phyloP scores from a whole-genome alignment of 2,888 invertebrate species.

The Stictocephala bisonia region DNA sequence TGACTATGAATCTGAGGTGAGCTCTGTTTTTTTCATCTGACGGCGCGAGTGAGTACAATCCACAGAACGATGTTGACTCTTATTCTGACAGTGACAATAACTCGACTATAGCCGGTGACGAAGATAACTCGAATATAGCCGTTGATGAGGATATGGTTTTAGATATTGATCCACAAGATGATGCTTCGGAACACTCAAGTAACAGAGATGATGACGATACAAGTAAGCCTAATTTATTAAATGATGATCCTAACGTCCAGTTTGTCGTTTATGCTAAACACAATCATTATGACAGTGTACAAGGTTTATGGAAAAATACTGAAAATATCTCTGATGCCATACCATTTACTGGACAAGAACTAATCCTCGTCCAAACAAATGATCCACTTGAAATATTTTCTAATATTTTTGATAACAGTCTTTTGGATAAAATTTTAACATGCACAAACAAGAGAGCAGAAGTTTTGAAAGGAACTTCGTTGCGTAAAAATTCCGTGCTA shows the following conservation, averaged over 20 bases:
- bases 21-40: slow-evolving; percentile 24
- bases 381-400: slow-evolving; percentile 22
- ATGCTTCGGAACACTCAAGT: slow-evolving; percentile 8
- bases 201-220: background rate
- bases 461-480: slow-evolving; percentile 5
- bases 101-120: background rate
- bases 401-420: slow-evolving; percentile 25
- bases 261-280: slow-evolving; percentile 18
- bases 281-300: slow-evolving; percentile 1
- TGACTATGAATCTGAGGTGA: slow-evolving; percentile 14
- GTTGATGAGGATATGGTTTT: slow-evolving; percentile 1
- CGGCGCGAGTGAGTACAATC: slow-evolving; percentile 21
- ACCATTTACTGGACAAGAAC: background rate
- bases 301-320: slow-evolving; percentile 19
- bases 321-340: slow-evolving; percentile 5
- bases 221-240: slow-evolving; percentile 13
- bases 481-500: slow-evolving; percentile 15
- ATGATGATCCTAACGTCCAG: slow-evolving; percentile 17
- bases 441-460: slow-evolving; percentile 25
- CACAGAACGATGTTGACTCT: background rate
- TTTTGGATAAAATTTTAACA: slow-evolving; percentile 32
- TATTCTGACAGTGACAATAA: slow-evolving; percentile 21
- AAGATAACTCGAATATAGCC: background rate
- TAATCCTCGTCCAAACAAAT: slow-evolving; percentile 32
- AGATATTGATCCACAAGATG: too few species aligned